phyloP scores from a whole-genome alignment of 2,797 vertebrate species.

The Lycodopsis pacificus region DNA sequence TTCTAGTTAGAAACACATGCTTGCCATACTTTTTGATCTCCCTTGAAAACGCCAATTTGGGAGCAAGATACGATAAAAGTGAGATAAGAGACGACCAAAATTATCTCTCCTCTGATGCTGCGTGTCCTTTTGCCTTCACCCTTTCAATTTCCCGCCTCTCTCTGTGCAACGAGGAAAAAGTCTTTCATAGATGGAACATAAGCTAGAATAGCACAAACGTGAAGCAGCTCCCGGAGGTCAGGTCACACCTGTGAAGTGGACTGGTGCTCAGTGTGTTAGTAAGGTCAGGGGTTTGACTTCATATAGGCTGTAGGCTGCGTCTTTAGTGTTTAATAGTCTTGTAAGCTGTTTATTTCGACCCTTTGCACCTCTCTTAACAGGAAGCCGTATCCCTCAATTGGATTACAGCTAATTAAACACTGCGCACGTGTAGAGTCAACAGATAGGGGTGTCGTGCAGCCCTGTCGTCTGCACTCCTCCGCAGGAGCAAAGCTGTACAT shows the following conservation, averaged over 20 bases:
- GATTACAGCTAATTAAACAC: slow-evolving; percentile 83
- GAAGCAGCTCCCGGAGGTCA: slow-evolving; percentile 43
- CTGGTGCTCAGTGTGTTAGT: slow-evolving; percentile 44
- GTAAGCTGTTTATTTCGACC: slow-evolving; percentile 78
- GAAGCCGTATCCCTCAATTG: slow-evolving; percentile 78
- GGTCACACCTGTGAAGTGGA: slow-evolving; percentile 47
- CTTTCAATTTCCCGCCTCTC: slow-evolving; percentile 16
- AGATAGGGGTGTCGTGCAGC: slow-evolving; percentile 61
- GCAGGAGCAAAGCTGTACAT: slow-evolving; percentile 7
- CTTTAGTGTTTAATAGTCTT: slow-evolving; percentile 67
- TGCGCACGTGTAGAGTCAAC: slow-evolving; percentile 72
- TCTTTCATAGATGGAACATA: slow-evolving; percentile 34
- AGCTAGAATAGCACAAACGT: slow-evolving; percentile 33
- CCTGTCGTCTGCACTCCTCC: slow-evolving; percentile 19
- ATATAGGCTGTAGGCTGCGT: slow-evolving; percentile 40
- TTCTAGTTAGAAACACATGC: slow-evolving; percentile 65
- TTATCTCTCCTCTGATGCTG: slow-evolving; percentile 49
- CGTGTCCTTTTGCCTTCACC: slow-evolving; percentile 44
- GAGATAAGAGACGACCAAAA: slow-evolving; percentile 51
- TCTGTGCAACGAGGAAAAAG: slow-evolving; percentile 42
- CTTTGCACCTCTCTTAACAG: slow-evolving; percentile 75
- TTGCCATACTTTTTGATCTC: slow-evolving; percentile 62
- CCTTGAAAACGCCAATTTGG: slow-evolving; percentile 41
- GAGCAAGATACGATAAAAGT: slow-evolving; percentile 57
- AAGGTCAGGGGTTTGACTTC: slow-evolving; percentile 48